Conservation (phyloP, 2,797 vertebrate species). For the Rhinoraja longicauda region DNA sequence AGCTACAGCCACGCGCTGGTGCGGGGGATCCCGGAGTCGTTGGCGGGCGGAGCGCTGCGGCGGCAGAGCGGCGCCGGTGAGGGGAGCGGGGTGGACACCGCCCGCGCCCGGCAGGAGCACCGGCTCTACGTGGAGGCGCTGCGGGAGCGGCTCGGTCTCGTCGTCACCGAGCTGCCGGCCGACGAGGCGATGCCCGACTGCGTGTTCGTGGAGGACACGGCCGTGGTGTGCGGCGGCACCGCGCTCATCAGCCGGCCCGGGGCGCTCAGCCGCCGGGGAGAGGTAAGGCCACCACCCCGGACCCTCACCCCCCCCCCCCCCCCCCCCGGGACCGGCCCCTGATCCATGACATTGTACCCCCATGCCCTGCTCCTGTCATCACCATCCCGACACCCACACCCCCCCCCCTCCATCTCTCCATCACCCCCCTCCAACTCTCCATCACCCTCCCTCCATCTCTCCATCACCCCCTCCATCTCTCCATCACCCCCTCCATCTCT, state of each 20-base stretch:
- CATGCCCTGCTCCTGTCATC: too few species aligned
- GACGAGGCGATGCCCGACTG: conserved; percentile 85
- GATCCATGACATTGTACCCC: too few species aligned
- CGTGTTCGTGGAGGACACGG: conserved; percentile 89
- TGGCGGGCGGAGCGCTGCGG: conserved; percentile 70
- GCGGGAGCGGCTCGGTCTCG: neutral
- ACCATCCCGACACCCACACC: too few species aligned
- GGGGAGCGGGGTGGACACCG: conserved; percentile 63
- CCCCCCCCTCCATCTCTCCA: too few species aligned
- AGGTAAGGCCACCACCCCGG: conserved; percentile 61
- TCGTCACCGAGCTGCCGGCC: conserved; percentile 62
- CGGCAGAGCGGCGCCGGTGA: conserved; percentile 42
- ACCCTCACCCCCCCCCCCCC: too few species aligned
- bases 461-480: neutral
- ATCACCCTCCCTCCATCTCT: neutral
- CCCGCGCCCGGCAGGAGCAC: conserved; percentile 64
- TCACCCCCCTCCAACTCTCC: neutral
- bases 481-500: too few species aligned
- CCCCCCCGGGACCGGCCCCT: too few species aligned
- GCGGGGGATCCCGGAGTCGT: conserved; percentile 70
- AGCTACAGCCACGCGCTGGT: conserved; percentile 84
- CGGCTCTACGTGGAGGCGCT: conserved; percentile 76
- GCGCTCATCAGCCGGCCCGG: conserved; percentile 84
- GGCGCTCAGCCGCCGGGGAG: conserved; percentile 75
- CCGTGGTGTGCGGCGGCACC: conserved; percentile 86